A percentile compares a stretch with the other conserved stretches of the same genome.
These are phyloP conservation scores for Dione juno DNA, from an alignment of 2,888 invertebrate species.

Conservation along the genomic window DNA sequence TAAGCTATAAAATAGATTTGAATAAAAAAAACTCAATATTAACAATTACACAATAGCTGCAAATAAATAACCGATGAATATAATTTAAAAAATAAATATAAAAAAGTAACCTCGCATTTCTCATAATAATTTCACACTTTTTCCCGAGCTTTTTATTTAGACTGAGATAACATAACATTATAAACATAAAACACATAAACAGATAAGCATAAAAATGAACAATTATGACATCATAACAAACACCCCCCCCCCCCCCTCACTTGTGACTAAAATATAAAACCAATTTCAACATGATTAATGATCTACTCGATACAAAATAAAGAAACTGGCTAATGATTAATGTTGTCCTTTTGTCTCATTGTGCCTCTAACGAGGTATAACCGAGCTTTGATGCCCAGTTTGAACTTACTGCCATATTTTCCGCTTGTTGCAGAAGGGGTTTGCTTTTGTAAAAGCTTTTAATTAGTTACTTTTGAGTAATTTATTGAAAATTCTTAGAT, in stretches of 20 bases:
- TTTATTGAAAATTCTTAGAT: neutral
- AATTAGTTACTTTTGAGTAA: neutral
- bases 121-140: too few species aligned
- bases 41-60: too few species aligned
- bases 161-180: too few species aligned
- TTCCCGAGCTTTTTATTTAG: too few species aligned
- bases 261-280: slow-evolving; percentile 24
- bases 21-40: neutral
- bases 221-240: neutral
- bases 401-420: slow-evolving; percentile 10
- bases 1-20: too few species aligned
- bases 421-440: slow-evolving; percentile 1
- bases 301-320: slow-evolving; percentile 37
- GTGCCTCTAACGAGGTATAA: slow-evolving; percentile 20
- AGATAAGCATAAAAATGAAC: neutral
- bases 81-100: too few species aligned
- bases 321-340: slow-evolving; percentile 37
- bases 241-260: too few species aligned
- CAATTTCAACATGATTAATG: slow-evolving; percentile 38
- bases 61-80: neutral
- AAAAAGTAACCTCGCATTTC: too few species aligned
- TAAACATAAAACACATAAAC: neutral
- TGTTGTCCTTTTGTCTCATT: slow-evolving; percentile 27
- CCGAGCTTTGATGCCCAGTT: slow-evolving; percentile 10
- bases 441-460: neutral